Conservation (phyloP, 2,888 invertebrate genomes). For the Meta bourneti region DNA sequence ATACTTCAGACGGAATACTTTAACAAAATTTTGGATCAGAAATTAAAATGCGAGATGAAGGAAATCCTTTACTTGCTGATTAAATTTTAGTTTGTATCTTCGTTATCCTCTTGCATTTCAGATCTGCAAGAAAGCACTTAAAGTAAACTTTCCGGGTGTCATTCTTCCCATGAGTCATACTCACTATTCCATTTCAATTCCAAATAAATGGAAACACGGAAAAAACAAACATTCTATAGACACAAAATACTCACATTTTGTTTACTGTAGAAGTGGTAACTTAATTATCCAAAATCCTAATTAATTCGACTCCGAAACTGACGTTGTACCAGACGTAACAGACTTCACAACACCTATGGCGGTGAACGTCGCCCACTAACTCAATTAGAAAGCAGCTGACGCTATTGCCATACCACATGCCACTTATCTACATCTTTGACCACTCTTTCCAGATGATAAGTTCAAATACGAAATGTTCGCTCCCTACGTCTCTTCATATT, state of each 20-base stretch:
- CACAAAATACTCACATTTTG: conserved; percentile 44
- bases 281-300: conserved; percentile 1
- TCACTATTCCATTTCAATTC: conserved; percentile 28
- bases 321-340: conserved; percentile 5
- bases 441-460: background rate
- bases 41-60: no score
- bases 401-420: conserved; percentile 22
- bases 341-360: conserved; percentile 59
- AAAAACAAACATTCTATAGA: background rate
- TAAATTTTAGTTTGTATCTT: no score
- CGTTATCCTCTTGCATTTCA: background rate
- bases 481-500: no score
- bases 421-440: background rate
- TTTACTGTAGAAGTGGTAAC: background rate
- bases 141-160: conserved; percentile 69
- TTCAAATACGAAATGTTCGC: background rate
- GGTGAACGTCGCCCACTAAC: conserved; percentile 76
- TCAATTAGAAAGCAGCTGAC: conserved; percentile 66
- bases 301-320: conserved; percentile 25
- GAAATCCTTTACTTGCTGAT: no score
- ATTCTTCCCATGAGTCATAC: conserved; percentile 69
- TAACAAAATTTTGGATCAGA: no score
- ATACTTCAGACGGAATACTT: no score
- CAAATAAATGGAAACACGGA: background rate
- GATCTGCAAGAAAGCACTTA: background rate